Conservation (phyloP, 2,113 vertebrate genomes). For the Epinephelus cyanopodus region DNA sequence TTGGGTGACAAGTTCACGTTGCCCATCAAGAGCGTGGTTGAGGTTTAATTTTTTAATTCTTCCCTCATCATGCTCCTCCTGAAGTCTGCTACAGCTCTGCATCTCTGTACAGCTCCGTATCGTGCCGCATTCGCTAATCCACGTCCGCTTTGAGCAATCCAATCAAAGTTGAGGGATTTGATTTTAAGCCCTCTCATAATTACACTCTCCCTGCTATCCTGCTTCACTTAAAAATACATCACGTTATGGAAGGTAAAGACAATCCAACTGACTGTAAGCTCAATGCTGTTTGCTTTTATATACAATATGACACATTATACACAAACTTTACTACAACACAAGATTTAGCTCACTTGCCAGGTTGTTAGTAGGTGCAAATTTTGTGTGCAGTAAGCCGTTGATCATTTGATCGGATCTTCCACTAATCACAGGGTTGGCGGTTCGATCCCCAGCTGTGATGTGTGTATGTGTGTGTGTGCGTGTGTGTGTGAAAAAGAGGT, state of each 20-base stretch:
- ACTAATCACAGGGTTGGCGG: background rate
- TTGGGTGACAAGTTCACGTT: background rate
- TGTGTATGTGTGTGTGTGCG: background rate
- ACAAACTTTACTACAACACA: background rate
- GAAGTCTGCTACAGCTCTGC: background rate
- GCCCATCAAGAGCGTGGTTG: background rate
- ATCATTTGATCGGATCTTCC: conserved; percentile 6
- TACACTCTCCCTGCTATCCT: background rate
- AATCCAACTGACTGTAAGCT: background rate
- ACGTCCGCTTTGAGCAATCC: background rate
- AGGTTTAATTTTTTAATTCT: background rate
- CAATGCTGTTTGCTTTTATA: background rate
- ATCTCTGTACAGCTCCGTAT: background rate
- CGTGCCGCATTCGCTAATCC: background rate
- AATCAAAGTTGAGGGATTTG: conserved; percentile 4
- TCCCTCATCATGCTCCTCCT: background rate
- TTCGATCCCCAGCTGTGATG: background rate
- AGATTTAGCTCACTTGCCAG: background rate
- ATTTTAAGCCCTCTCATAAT: background rate
- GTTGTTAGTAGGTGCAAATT: background rate
- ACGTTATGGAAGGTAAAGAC: background rate
- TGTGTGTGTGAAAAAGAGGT: background rate
- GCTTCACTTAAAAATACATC: background rate
- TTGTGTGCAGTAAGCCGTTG: background rate
- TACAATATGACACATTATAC: too few species aligned